Base-by-base conservation (phyloP, 2,797 vertebrate genomes). In the Tiaroga cobitis region DNA sequence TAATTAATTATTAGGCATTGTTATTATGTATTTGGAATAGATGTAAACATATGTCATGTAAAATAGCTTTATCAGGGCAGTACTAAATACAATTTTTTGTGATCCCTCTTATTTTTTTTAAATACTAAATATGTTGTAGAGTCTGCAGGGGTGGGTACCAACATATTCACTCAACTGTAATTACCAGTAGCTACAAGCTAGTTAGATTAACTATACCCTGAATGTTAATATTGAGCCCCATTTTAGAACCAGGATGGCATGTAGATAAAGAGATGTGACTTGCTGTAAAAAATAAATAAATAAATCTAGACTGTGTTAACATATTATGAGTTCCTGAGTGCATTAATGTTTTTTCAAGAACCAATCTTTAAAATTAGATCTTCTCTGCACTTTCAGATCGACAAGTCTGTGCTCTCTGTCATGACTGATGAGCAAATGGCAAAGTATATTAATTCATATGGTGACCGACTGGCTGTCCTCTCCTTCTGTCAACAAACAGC, bases 401-500 rank as follows among this genome's bases (percentile, higher is more conserved):
- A 88, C 86, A 88, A 84, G 80, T 41, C 86, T 29, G 86, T 87
- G 26, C 4, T 89, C 19, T 61, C 37, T 15, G 16, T 87, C 15
- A 81, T 73, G 81, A 86, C 69, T 19, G 51, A 86, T 77, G 85
- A 86, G 8, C 84, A 88, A 84, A 89, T 89, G 67, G 67, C 54
- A 21, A 80, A 82, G 34, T 86, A 89, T 72, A 78, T 85, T 13
- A 4, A 59, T 15, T 88, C 85, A 32, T 88, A 87, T 80, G 83
- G 76, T 87, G 85, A 88, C 49, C 5, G 68, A 72, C 46, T 88
- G 19, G 81, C 87, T 80, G 79, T 70, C 32, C n/a, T 87, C 0
- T 86, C 83, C 9, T 89, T 84, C 54, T 89, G 85, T 84, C n/a
- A 75, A 85, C 72, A 84, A 82, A 70, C 73, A 76, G 65, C 18